Evolutionary conservation across 2,888 invertebrate species (phyloP), one percentile per base, ranked within the genome.

Genomic region (Pheosia tremula): DNA sequence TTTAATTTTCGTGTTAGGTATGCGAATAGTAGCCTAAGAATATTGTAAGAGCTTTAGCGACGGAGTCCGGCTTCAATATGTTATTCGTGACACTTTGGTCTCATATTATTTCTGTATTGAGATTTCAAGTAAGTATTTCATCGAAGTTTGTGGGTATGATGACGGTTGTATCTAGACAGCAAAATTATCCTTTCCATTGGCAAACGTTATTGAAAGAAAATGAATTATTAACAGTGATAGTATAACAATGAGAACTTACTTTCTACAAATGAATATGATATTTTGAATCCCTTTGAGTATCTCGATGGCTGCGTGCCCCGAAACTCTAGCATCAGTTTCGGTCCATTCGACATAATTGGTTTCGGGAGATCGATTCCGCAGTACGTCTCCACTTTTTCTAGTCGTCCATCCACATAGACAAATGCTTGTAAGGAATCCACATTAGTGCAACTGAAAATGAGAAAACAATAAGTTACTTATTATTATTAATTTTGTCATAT

Each of bases 301-400:
- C 96, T 95, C 39, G 97, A 96, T n/a, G 97, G 96, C 77, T 95
- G 94, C 59, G 96, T 94, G 57, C 97, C 97, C 66, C 96, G 95
- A 85, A 98, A 98, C 88, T 98, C 97, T 62, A 99, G 91, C 84
- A 97, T 96, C 82, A 99, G 94, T 79, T 97, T 95, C 58, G 97
- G 97, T 53, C 98, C 97, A 83, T 97, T 98, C 63, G 98, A 99
- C 98, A 99, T 99, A 71, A 99, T 95, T 62, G 98, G 97, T 73
- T 97, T 96, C 0, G 98, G 98, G 59, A 96, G 88, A 69, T 96
- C 95, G 49, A 95, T 95, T 7, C 98, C 98, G 85, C 99, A 99
- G 83, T 97, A 97, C 39, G 96, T 96, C 79, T 98, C 98, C 61
- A 98, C 96, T 82, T 97, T 96, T 83, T 98, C 97, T 93, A 97